A percentile compares a stretch with the other conserved stretches of the same genome.
These are phyloP conservation scores for Cosmia pyralina DNA, from an alignment of 2,888 invertebrate species.

Conservation along the genomic window DNA sequence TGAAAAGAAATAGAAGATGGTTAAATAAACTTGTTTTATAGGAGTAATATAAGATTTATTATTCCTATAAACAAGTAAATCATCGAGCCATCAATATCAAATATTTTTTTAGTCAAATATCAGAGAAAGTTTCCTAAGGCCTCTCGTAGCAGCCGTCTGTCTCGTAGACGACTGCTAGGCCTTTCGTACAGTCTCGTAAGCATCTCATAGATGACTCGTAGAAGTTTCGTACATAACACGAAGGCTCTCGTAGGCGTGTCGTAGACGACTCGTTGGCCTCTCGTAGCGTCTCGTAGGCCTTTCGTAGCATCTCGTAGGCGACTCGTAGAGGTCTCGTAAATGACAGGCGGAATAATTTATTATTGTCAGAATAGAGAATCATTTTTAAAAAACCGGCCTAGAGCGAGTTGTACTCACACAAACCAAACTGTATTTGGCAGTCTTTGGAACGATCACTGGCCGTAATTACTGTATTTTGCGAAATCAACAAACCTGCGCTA, in stretches of 20 bases:
- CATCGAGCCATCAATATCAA: neutral
- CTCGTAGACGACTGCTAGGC: neutral
- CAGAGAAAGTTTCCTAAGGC: neutral
- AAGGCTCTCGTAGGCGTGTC: neutral
- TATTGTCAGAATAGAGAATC: neutral
- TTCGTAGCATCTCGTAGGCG: neutral
- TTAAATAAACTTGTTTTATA: neutral
- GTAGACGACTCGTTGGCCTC: too few relatives aligned
- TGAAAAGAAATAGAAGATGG: conserved; percentile 36
- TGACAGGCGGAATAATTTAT: neutral
- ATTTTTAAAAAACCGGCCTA: neutral
- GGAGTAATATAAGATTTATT: too few relatives aligned
- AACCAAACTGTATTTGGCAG: neutral
- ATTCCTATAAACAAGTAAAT: neutral
- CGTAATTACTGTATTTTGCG: neutral
- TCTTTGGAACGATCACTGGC: neutral
- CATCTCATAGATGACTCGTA: neutral
- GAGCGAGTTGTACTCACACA: neutral
- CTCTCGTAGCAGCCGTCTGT: too few relatives aligned
- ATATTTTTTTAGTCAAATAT: neutral
- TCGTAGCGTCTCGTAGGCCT: neutral
- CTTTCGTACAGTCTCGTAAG: neutral
- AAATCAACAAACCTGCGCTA: neutral
- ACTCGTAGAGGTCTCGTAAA: neutral
- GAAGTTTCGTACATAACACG: too few relatives aligned